Evolutionary conservation across 2,888 invertebrate genomes (phyloP).

Genomic region (Apotomis turbidana): DNA sequence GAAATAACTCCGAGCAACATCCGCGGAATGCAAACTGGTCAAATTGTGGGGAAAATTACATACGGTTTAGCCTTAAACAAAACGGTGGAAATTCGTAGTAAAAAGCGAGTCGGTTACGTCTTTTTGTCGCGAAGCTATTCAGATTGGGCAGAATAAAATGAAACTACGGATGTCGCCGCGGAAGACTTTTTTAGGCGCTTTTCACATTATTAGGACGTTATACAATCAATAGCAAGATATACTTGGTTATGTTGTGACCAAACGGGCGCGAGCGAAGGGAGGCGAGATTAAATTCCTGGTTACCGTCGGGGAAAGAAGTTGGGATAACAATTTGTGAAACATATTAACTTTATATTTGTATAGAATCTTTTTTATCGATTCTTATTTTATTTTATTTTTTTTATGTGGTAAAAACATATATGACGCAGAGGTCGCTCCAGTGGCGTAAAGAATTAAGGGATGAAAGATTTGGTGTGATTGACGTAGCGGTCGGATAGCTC

Average conservation of each 20-base stretch:
- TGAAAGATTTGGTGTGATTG: too few relatives aligned
- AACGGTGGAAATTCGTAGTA: neutral
- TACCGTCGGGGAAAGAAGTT: neutral
- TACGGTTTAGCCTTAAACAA: neutral
- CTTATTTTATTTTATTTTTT: too few relatives aligned
- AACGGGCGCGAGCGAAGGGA: neutral
- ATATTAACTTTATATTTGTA: too few relatives aligned
- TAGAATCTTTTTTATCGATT: too few relatives aligned
- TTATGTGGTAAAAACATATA: too few relatives aligned
- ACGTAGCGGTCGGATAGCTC: too few relatives aligned
- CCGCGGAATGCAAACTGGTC: constrained; percentile 35
- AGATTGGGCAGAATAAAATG: neutral
- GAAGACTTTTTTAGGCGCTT: constrained; percentile 1
- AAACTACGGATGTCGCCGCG: constrained; percentile 1
- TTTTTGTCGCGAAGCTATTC: neutral
- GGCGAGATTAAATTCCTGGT: neutral
- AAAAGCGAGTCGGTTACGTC: neutral
- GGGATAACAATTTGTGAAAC: too few relatives aligned
- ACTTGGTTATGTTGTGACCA: neutral
- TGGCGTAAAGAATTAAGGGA: too few relatives aligned
- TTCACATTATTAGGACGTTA: constrained; percentile 4
- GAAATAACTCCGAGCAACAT: constrained; percentile 17
- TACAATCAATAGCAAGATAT: neutral
- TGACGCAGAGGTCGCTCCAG: too few relatives aligned
- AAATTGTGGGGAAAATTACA: constrained; percentile 32